Evolutionary conservation across 1,140 invertebrate genomes (phyloP).

Genomic region (Alviniconcha marisindica): DNA sequence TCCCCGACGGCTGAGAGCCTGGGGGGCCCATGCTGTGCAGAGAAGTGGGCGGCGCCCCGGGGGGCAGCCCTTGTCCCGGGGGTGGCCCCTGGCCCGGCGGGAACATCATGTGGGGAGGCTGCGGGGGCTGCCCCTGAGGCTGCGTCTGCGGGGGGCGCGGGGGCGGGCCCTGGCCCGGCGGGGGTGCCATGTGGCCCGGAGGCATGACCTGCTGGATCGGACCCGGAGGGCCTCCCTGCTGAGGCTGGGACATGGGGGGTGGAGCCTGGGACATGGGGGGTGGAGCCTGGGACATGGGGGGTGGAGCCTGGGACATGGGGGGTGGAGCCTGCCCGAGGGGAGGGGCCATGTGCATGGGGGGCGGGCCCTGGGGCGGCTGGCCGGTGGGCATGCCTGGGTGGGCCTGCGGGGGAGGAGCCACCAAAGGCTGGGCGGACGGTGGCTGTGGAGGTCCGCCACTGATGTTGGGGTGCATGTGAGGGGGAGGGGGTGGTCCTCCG

Average conservation of each 20-base stretch:
- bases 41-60: conserved; percentile 36
- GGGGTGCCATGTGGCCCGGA: neutral
- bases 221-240: neutral
- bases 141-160: neutral
- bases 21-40: conserved; percentile 25
- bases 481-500: conserved; percentile 41
- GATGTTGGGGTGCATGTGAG: conserved; percentile 37
- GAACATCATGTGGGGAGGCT: conserved; percentile 31
- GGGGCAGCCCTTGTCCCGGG: conserved; percentile 35
- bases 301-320: conserved; percentile 9
- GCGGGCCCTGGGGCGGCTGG: neutral
- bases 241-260: neutral
- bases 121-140: conserved; percentile 21
- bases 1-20: conserved; percentile 31
- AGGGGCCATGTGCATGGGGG: neutral
- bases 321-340: conserved; percentile 6
- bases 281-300: neutral
- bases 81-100: conserved; percentile 37
- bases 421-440: neutral
- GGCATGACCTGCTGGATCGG: neutral
- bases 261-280: neutral
- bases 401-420: neutral
- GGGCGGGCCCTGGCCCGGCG: conserved; percentile 16
- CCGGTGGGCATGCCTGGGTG: conserved; percentile 7
- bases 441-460: conserved; percentile 32